Conservation (phyloP, 2,888 invertebrate species). For the Andrena minutula region DNA sequence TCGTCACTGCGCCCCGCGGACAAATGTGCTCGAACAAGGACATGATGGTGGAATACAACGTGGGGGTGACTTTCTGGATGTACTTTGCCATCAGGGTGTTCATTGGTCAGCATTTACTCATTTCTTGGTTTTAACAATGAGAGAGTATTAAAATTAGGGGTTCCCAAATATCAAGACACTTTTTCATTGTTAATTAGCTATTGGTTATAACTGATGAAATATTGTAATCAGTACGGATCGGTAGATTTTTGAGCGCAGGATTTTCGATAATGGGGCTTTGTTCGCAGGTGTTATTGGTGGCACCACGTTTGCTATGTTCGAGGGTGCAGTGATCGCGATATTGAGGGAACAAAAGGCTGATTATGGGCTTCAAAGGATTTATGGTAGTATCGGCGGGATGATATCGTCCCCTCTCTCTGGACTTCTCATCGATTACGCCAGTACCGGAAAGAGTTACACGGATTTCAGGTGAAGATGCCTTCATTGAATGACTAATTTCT, state of each 20-base stretch:
- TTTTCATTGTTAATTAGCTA: no score
- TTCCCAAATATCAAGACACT: no score
- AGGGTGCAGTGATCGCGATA: conserved; percentile 92
- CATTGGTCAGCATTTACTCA: conserved; percentile 75
- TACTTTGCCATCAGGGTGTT: conserved; percentile 88
- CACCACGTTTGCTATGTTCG: conserved; percentile 92
- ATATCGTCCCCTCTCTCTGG: conserved; percentile 92
- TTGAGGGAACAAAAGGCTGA: conserved; percentile 91
- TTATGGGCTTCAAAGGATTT: conserved; percentile 91
- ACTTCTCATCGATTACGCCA: conserved; percentile 91
- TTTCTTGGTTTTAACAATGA: neutral
- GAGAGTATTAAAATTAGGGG: neutral
- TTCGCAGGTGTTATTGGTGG: conserved; percentile 90
- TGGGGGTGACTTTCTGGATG: conserved; percentile 90
- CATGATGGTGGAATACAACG: conserved; percentile 88
- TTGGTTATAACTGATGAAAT: no score
- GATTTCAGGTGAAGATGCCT: conserved; percentile 88
- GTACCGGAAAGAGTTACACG: conserved; percentile 89
- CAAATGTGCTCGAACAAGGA: conserved; percentile 88
- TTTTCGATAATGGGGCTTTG: conserved; percentile 63
- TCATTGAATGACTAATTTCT: no score
- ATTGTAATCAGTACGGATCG: no score
- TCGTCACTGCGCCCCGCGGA: conserved; percentile 87
- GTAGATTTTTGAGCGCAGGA: no score
- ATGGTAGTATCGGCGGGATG: conserved; percentile 92